Evolutionary conservation across 2,797 vertebrate species (phyloP).

Genomic region (Novumbra hubbsi): DNA sequence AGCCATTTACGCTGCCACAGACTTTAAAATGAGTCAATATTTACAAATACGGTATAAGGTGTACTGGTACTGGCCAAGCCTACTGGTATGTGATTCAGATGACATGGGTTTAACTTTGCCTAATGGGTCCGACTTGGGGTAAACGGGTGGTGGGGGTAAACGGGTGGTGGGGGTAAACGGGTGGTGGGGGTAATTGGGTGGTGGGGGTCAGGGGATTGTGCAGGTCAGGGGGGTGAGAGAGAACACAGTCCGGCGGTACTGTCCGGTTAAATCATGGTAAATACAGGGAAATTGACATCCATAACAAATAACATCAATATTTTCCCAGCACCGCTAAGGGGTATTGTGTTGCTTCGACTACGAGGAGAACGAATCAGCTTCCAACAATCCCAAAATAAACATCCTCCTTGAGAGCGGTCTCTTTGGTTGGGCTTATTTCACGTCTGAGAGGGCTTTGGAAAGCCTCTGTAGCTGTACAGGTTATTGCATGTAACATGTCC

Average conservation of each 20-base stretch:
- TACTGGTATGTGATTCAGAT: too few species aligned
- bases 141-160: too few species aligned
- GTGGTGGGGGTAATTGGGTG: too few species aligned
- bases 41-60: too few species aligned
- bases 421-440: slow-evolving; percentile 58
- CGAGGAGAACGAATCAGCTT: slow-evolving; percentile 55
- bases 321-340: slow-evolving; percentile 50
- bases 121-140: not conserved
- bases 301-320: slow-evolving; percentile 72
- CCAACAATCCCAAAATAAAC: slow-evolving; percentile 73
- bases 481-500: slow-evolving; percentile 73
- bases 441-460: slow-evolving; percentile 67
- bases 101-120: too few species aligned
- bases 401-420: slow-evolving; percentile 67
- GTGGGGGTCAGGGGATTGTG: too few species aligned
- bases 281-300: slow-evolving; percentile 69
- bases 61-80: too few species aligned
- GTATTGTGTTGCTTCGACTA: slow-evolving; percentile 61
- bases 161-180: too few species aligned
- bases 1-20: too few species aligned
- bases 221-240: slow-evolving; percentile 26
- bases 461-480: slow-evolving; percentile 49
- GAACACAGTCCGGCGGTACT: slow-evolving; percentile 51
- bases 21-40: too few species aligned
- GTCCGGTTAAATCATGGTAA: slow-evolving; percentile 63